Evolutionary conservation across 2,113 vertebrate species (phyloP), one percentile per base, ranked within the genome.

Genomic region (Buteo buteo): DNA sequence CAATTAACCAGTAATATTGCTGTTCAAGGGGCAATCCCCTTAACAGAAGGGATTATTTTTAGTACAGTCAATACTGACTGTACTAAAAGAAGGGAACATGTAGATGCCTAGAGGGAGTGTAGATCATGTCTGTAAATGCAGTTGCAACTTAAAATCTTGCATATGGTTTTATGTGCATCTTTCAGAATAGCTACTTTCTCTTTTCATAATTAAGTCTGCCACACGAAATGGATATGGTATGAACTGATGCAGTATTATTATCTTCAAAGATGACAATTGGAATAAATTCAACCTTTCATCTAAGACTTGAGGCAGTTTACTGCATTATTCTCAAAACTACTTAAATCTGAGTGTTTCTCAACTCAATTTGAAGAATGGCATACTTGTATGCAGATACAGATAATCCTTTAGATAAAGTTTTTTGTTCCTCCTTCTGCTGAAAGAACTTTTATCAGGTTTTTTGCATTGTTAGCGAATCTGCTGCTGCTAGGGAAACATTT

Each of bases 31-130:
- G 8, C 52, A 24, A 1, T 50, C 42, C 82, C 36, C 44, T 45
- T n/a, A 58, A 16, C 24, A 47, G 24, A 66, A 73, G 21, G 29
- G 45, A 10, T 45, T 54, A 12, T 69, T 47, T 54, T 50, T 47
- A 54, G 44, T 52, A 13, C 49, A 24, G 24, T 58, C 32, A 26
- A 1, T 31, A 29, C 4, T n/a, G 28, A 38, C 45, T 31, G 38
- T 52, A 5, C 11, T 64, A 31, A 69, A 79, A 66, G 58, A 40
- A 73, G 34, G 44, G 34, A 22, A 22, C 14, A 1, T 34, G 13
- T 38, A 2, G 0, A 0, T 1, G 2, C 26, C 36, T 13, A 36
- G 22, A 36, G 40, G 31, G 38, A 59, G 45, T 0, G 1, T 28
- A 66, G 45, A 21, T 72, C 5, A 2, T 5, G 49, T 38, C 29